Base-by-base conservation (phyloP, 2,797 vertebrate species). In the Emys orbicularis region DNA sequence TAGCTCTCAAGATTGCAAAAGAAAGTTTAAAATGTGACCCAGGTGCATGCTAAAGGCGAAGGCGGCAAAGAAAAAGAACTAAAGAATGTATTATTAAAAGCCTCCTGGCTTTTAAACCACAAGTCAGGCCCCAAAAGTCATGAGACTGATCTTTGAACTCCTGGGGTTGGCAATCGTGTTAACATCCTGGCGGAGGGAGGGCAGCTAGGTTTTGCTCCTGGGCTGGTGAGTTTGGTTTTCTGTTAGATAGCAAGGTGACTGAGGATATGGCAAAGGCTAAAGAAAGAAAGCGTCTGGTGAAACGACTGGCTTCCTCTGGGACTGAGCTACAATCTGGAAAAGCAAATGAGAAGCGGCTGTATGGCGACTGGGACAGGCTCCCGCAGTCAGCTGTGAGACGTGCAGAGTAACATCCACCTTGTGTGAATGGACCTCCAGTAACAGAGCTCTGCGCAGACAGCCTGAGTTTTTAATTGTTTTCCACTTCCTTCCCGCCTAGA, bases 401-500 rank as follows among this genome's bases (percentile, higher is more conserved):
- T 96, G 97, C 81, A 0, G 61, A 88, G 84, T 29, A 0, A 90
- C 97, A 97, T 54, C 21, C 2, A 87, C 72, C 0, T 56, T 88
- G 1, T 31, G 54, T 74, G 15, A 86, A 93, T 90, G 90, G 94
- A 50, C 91, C 90, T 52, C 65, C 77, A 34, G 5, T 80, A 92
- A 85, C 19, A 37, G 81, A 56, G 65, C 65, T 88, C 25, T 8
- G 54, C 68, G 68, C 96, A 16, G 91, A 87, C 83, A 77, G 94
- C 89, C 96, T 21, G 34, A 47, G 95, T 89, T 87, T 96, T 88
- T 3, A 1, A 97, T 98, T 97, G 97, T 97, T 97, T 97, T 97
- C 95, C 87, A 91, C 84, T 97, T 98, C 97, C 97, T 98, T 97
- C 97, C 97, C 90, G 83, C 95, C 90, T 1, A 81, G 2, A n/a